Evolutionary conservation across 2,113 vertebrate genomes (phyloP), one percentile per base, ranked within the genome.

Genomic region (Spermophilus dauricus): DNA sequence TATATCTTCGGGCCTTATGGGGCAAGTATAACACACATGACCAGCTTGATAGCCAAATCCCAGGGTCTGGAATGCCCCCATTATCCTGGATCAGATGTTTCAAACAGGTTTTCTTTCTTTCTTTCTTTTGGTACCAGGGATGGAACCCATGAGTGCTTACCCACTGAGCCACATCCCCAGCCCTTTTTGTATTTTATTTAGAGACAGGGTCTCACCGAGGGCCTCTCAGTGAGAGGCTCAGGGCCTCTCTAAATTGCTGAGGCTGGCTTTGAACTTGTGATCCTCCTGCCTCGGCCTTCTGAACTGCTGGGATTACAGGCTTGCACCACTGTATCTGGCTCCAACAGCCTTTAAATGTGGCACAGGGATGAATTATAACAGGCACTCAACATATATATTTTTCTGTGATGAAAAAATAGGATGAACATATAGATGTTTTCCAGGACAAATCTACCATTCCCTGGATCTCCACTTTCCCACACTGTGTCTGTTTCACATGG

Each of bases 391-490:
- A 53, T 5, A 11, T 0, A 0, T 13, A 37, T 37, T 30, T 76
- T 34, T 75, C 75, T 69, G n/a, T 16, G 42, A 85, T 12, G 6
- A 80, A 30, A 91, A 45, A 56, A 39, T 5, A 8, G 5, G 4
- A 26, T 42, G 42, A 20, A 24, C 17, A 5, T 13, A 18, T 45
- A 24, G 28, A 9, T 7, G 16, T 45, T 76, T 67, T 42, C 80
- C 32, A 89, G 76, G 63, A 26, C 13, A 28, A 26, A 45, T 26
- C 56, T 9, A 13, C 18, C 0, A 0, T 7, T 45, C 34, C 28
- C 48, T 73, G 30, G 0, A 3, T 28, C 28, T 32, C 69, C 0
- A 7, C 22, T 26, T 1, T 1, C 14, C 45, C 0, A 17, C 3
- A 30, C 32, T n/a, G 10, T 16, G 4, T 34, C 7, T 39, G 0